Base-by-base conservation (phyloP, 1,140 invertebrate species). In the Steinernema khuongi region DNA sequence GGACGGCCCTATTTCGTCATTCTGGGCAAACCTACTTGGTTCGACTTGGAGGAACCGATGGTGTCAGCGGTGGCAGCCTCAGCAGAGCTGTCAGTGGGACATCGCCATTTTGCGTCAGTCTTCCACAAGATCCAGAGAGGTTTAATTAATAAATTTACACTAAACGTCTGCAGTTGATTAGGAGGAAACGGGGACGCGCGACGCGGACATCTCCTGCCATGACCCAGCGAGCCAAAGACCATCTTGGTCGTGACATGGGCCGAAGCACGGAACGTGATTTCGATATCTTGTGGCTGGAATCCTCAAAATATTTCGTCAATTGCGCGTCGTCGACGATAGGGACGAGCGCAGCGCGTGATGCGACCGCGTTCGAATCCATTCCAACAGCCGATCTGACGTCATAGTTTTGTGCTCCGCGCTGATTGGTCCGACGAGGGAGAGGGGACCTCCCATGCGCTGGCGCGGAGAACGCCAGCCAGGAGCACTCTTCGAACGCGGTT, bases 41-140 rank as follows among this genome's bases (percentile, higher is more conserved):
- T 60, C 50, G 36, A 41, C n/a, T 41, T 41, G 14, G 50, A 60
- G 14, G 50, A 60, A 60, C 50, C 50, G 11, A 2, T 60, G 11
- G 50, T 17, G 50, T 60, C 50, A 41, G 11, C 14, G 4, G 11
- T 60, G 50, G 50, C 50, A 60, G 50, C 50, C 26, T n/a, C 22
- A 60, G 2, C 7, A 41, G n/a, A 60, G 50, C 50, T 60, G 50
- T 60, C 50, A 60, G 22, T 17, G 22, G 4, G 50, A 11, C 50
- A 60, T 60, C 11, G 50, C 50, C 50, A 60, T 60, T 60, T 60
- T 60, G 50, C 50, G 50, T 60, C 50, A 60, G 36, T 41, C 50
- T 60, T 60, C 50, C 50, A 60, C 50, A 60, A 60, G 4, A n/a
- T 22, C 50, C 7, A 22, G 19, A 17, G 26, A 22, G 50, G 7